Evolutionary conservation across 1,140 invertebrate genomes (phyloP).

Genomic region (Drosophila rufa): DNA sequence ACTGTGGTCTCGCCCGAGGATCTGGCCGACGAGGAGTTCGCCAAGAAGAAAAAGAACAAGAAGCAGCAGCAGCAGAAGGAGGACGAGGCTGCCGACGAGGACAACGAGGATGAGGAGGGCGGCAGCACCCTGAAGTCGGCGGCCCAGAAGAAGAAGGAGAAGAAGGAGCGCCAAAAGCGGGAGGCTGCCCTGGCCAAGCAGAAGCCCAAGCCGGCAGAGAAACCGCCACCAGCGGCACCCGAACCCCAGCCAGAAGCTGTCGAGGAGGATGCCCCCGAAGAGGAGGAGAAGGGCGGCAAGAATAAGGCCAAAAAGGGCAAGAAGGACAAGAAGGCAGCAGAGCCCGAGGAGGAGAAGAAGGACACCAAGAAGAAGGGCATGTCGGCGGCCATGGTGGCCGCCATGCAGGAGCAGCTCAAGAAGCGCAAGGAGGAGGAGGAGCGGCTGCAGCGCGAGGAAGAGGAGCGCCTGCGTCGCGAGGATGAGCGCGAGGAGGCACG

Average conservation of each 20-base stretch:
- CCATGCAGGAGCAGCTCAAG: conserved; percentile 95
- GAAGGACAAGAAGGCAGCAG: conserved; percentile 86
- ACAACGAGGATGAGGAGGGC: conserved; percentile 86
- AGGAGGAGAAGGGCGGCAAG: conserved; percentile 85
- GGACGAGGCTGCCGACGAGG: conserved; percentile 65
- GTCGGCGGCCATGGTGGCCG: conserved; percentile 91
- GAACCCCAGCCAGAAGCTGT: conserved; percentile 84
- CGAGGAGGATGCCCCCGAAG: conserved; percentile 83
- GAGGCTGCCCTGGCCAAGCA: conserved; percentile 86
- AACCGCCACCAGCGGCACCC: conserved; percentile 59
- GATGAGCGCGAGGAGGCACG: conserved; percentile 91
- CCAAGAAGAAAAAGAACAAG: conserved; percentile 86
- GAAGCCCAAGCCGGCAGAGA: conserved; percentile 79
- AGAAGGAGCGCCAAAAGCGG: conserved; percentile 93
- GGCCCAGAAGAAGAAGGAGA: conserved; percentile 94
- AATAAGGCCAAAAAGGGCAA: conserved; percentile 88
- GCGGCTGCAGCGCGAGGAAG: conserved; percentile 90
- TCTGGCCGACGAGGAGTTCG: conserved; percentile 85
- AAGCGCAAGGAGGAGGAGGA: conserved; percentile 97
- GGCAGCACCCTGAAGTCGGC: conserved; percentile 91
- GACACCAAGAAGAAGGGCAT: conserved; percentile 88
- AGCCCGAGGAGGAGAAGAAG: conserved; percentile 87
- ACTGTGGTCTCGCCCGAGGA: conserved; percentile 75
- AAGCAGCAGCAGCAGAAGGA: conserved; percentile 78
- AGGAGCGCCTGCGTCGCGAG: conserved; percentile 90